These are phyloP conservation scores for Cerceris rybyensis DNA, from an alignment of 2,888 invertebrate species.

Conservation along the genomic window DNA sequence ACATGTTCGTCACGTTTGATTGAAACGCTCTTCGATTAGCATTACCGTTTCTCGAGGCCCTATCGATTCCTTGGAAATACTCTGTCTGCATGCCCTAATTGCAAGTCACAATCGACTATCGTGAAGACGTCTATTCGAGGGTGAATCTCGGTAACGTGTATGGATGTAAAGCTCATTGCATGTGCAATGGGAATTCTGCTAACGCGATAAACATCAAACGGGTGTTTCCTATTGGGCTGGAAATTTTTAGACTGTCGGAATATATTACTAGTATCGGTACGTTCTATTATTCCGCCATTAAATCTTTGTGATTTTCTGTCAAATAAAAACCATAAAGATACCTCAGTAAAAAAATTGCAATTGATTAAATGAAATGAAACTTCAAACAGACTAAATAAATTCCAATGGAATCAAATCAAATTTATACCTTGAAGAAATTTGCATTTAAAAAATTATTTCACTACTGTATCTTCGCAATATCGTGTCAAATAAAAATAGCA, in stretches of 20 bases:
- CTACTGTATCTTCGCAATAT: too few species aligned
- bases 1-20: not conserved
- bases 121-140: slow-evolving; percentile 45
- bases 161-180: slow-evolving; percentile 37
- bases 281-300: too few species aligned
- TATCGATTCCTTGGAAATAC: slow-evolving; percentile 37
- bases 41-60: slow-evolving; percentile 7
- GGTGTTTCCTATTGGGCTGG: slow-evolving; percentile 35
- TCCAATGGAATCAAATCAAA: too few species aligned
- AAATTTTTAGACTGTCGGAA: slow-evolving; percentile 29
- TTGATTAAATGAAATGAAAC: too few species aligned
- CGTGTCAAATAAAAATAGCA: too few species aligned
- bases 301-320: too few species aligned
- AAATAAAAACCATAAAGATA: too few species aligned
- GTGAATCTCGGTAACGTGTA: slow-evolving; percentile 21
- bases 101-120: slow-evolving; percentile 37
- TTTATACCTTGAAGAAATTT: too few species aligned
- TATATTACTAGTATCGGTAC: slow-evolving; percentile 19
- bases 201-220: slow-evolving; percentile 25
- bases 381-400: too few species aligned
- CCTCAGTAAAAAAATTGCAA: too few species aligned
- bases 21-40: not conserved
- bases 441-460: too few species aligned
- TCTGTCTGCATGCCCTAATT: slow-evolving; percentile 43
- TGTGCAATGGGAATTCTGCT: slow-evolving; percentile 36